Base-by-base conservation (phyloP, 1,140 invertebrate genomes). In the Aphelenchoides besseyi region DNA sequence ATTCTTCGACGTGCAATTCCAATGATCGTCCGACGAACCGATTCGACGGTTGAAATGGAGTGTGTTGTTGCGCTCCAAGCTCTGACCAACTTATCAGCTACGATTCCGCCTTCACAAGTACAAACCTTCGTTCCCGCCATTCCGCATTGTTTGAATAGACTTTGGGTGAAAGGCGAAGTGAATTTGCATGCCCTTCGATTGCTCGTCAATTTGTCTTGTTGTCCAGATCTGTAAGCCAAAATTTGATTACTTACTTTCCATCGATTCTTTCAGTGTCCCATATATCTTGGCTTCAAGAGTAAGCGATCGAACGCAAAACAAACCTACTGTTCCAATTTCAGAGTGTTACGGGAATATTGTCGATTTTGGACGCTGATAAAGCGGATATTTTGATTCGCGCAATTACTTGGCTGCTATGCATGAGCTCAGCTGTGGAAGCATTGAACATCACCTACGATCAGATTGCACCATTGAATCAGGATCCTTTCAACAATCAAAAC, bases 131-230 rank as follows among this genome's bases (percentile, higher is more conserved):
- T 78, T 23, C 78, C 79, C 2, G 70, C 61, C 9, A 79, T 79
- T 23, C 77, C 77, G 16, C 71, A 69, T 53, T 77, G 75, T 28
- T 62, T 79, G 3, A 70, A 72, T 35, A 64, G 64, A 33, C 30
- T 79, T 18, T 79, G 78, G 78, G 41, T 81, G 5, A 63, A 74
- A 30, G 78, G 78, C 30, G 78, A 79, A 68, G 68, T 72, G 1
- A 79, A 87, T 74, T 79, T 90, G 12, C 89, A 90, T 76, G 85
- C 88, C 12, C 80, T 89, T 0, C 88, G 88, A 77, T 81, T 90
- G 30, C 85, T 90, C n/a, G 88, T 90, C 53, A 90, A 90, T 82
- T 82, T 90, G 2, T 89, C 89, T 2, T 89, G 88, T 73, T 89
- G 89, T 82, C 85, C 87, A 75, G 87, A 89, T 66, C 87, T 89